Conservation (phyloP, 2,113 vertebrate species). For the Cromileptes altivelis region DNA sequence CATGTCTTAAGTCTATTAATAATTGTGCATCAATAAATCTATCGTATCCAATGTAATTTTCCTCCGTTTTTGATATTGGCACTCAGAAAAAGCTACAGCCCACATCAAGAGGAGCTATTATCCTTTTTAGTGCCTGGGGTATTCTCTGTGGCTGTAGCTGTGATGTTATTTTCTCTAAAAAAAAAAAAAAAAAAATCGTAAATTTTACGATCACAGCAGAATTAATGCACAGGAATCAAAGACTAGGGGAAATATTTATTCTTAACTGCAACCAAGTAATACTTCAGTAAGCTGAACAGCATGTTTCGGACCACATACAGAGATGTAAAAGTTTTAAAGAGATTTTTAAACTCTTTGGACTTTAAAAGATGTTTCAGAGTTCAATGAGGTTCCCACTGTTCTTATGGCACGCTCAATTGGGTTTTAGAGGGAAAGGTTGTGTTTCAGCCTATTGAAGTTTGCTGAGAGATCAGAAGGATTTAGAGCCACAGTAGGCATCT, state of each 20-base stretch:
- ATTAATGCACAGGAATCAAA: conserved; percentile 15
- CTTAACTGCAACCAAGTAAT: conserved; percentile 6
- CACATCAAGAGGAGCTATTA: conserved; percentile 35
- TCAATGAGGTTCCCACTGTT: conserved; percentile 5
- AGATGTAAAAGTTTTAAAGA: conserved; percentile 16
- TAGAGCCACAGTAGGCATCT: background rate
- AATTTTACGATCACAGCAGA: conserved; percentile 22
- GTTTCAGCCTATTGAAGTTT: conserved; percentile 18
- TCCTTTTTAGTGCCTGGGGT: background rate
- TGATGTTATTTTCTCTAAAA: conserved; percentile 3
- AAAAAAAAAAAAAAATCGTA: background rate
- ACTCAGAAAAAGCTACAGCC: conserved; percentile 5
- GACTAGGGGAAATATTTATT: conserved; percentile 3
- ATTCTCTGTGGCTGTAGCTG: background rate
- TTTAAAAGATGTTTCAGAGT: conserved; percentile 15
- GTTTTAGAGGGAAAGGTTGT: background rate
- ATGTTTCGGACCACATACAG: conserved; percentile 17
- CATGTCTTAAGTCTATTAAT: conserved; percentile 28
- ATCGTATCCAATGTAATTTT: conserved; percentile 21
- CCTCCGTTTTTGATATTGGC: conserved; percentile 2
- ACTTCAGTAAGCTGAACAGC: background rate
- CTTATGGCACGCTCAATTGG: background rate
- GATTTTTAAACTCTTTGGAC: conserved; percentile 17
- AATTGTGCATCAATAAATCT: conserved; percentile 17
- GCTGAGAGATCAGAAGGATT: conserved; percentile 11